Percentiles rank a stretch among this genome's conserved stretches.
These are phyloP conservation scores for Drosophila niveifrons DNA, from an alignment of 2,888 invertebrate genomes.

Conservation along the genomic window DNA sequence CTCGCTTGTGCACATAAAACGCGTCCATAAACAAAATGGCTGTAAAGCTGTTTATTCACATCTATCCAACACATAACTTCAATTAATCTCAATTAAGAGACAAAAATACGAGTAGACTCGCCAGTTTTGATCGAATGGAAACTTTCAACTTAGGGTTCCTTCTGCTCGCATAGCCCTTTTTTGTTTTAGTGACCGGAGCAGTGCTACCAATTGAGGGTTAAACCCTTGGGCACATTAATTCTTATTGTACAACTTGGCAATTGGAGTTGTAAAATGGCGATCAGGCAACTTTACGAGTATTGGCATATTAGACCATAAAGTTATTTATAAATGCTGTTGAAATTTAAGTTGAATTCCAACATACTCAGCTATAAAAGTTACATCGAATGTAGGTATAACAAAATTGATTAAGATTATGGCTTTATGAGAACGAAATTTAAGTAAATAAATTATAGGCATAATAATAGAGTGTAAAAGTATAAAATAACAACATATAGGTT, in stretches of 20 bases:
- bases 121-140: conserved; percentile 40
- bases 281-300: conserved; percentile 44
- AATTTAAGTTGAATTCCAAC: conserved; percentile 1
- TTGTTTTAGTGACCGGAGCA: conserved; percentile 19
- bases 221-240: conserved; percentile 69
- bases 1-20: conserved; percentile 73
- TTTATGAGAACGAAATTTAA: too few relatives aligned
- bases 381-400: too few relatives aligned
- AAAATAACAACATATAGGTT: too few relatives aligned
- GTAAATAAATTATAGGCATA: too few relatives aligned
- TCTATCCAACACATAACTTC: conserved; percentile 68
- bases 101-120: conserved; percentile 60
- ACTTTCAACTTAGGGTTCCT: conserved; percentile 60
- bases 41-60: conserved; percentile 73
- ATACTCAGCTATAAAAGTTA: too few relatives aligned
- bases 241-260: conserved; percentile 50
- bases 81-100: conserved; percentile 81
- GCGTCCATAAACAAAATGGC: conserved; percentile 74
- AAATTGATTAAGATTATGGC: too few relatives aligned
- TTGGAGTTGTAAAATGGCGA: conserved; percentile 45
- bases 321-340: conserved; percentile 32
- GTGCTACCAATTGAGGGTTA: conserved; percentile 69
- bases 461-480: too few relatives aligned
- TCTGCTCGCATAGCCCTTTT: conserved; percentile 63
- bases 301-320: conserved; percentile 47